phyloP scores from a whole-genome alignment of 2,113 vertebrate species.

The Cisticola juncidis region DNA sequence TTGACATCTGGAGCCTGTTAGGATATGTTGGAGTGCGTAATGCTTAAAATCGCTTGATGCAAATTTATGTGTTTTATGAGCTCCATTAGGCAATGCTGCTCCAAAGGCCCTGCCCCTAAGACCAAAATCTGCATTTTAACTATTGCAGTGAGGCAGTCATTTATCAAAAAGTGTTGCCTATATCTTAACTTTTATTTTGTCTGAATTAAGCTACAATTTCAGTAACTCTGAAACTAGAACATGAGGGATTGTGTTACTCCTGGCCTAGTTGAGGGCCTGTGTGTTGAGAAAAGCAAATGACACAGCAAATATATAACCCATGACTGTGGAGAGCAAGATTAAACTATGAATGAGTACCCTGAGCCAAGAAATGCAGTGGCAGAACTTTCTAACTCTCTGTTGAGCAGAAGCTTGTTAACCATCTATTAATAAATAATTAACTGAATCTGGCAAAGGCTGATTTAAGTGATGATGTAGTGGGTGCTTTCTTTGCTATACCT shows the following conservation, averaged over 20 bases:
- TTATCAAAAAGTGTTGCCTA: neutral
- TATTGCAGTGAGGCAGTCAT: neutral
- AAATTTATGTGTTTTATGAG: neutral
- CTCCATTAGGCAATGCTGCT: neutral
- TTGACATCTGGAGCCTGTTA: slow-evolving; percentile 15
- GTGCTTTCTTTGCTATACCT: neutral
- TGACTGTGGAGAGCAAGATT: slow-evolving; percentile 55
- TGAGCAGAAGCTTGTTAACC: neutral
- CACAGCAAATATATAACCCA: slow-evolving; percentile 52
- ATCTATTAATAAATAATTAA: neutral
- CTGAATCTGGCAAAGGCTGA: neutral
- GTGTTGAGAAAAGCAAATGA: slow-evolving; percentile 54
- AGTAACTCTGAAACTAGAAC: neutral
- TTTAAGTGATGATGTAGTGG: neutral
- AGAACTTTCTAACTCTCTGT: neutral
- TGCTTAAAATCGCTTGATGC: neutral
- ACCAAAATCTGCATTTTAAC: neutral
- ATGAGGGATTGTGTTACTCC: neutral
- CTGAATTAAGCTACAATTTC: neutral
- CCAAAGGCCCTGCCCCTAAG: neutral
- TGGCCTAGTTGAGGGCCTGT: neutral
- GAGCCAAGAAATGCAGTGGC: slow-evolving; percentile 37
- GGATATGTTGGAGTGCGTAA: neutral
- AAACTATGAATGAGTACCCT: slow-evolving; percentile 25
- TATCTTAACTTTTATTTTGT: neutral